Percentiles rank a stretch among this genome's conserved stretches.
Conservation (phyloP, 2,113 vertebrate genomes). For the Canis aureus region DNA sequence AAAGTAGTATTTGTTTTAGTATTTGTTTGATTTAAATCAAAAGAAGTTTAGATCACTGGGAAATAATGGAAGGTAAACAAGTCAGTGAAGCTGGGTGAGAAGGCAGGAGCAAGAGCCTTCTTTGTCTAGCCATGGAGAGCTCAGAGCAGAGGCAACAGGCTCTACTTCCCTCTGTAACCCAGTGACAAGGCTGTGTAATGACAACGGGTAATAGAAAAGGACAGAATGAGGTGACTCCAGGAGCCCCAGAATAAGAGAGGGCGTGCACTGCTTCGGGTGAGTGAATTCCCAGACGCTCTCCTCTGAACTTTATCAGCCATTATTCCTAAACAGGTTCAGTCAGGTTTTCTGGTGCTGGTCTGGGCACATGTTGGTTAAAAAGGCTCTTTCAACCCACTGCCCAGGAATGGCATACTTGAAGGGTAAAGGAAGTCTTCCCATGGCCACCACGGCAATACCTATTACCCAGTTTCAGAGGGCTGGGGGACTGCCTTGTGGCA, state of each 20-base stretch:
- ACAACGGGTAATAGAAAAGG: neutral
- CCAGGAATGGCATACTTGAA: neutral
- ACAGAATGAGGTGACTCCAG: too few relatives aligned
- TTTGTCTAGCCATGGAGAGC: neutral
- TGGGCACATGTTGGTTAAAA: neutral
- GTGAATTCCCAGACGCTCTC: neutral
- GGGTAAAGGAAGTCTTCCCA: neutral
- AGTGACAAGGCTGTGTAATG: neutral
- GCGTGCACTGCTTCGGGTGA: neutral
- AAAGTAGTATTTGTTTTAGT: neutral
- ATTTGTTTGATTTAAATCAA: too few relatives aligned
- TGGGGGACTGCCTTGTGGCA: neutral
- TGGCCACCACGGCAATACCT: neutral
- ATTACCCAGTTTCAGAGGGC: neutral
- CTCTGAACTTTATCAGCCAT: neutral
- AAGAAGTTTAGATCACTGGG: neutral
- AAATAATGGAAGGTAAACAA: neutral
- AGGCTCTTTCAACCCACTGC: neutral
- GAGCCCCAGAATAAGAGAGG: neutral
- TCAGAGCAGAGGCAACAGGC: neutral
- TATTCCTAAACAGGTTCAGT: neutral
- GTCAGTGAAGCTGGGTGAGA: neutral
- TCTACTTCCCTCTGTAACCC: fast-evolving
- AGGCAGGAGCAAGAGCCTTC: neutral
- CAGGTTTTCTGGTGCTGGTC: neutral